Evolutionary conservation across 2,113 vertebrate species (phyloP).

Genomic region (Emydocephalus ijimae): DNA sequence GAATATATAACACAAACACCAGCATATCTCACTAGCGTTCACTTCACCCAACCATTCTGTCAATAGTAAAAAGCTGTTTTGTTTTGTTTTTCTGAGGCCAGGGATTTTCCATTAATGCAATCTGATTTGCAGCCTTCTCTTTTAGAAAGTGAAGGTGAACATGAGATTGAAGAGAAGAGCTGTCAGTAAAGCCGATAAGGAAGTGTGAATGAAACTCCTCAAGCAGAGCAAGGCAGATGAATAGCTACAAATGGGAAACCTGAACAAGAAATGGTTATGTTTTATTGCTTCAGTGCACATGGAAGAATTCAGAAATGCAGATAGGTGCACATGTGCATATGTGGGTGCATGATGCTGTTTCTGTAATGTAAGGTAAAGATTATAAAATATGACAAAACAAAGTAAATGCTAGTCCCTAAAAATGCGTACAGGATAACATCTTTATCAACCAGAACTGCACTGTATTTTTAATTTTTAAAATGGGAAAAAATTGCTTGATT

Average conservation of each 20-base stretch:
- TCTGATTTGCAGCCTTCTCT: slow-evolving; percentile 54
- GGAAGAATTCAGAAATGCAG: background rate
- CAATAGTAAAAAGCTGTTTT: slow-evolving; percentile 56
- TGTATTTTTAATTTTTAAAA: background rate
- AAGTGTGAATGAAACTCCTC: slow-evolving; percentile 38
- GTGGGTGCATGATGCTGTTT: background rate
- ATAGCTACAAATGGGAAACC: slow-evolving; percentile 38
- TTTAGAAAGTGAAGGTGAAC: slow-evolving; percentile 51
- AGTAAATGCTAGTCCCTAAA: background rate
- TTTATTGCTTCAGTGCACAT: background rate
- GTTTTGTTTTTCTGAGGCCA: slow-evolving; percentile 47
- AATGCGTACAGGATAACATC: background rate
- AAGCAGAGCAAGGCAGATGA: slow-evolving; percentile 43
- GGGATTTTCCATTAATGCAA: slow-evolving; percentile 49
- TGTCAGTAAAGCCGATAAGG: slow-evolving; percentile 10
- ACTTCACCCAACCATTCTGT: slow-evolving; percentile 54
- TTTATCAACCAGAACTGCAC: background rate
- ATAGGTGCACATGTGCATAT: background rate
- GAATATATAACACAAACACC: slow-evolving; percentile 25
- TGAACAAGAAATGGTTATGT: background rate
- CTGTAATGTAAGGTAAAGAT: background rate
- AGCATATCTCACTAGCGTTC: slow-evolving; percentile 46
- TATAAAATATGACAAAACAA: background rate
- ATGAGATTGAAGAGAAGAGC: slow-evolving; percentile 23
- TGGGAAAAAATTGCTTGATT: background rate